Evolutionary conservation across 2,888 invertebrate genomes (phyloP).

Genomic region (Pyrrhia umbra): DNA sequence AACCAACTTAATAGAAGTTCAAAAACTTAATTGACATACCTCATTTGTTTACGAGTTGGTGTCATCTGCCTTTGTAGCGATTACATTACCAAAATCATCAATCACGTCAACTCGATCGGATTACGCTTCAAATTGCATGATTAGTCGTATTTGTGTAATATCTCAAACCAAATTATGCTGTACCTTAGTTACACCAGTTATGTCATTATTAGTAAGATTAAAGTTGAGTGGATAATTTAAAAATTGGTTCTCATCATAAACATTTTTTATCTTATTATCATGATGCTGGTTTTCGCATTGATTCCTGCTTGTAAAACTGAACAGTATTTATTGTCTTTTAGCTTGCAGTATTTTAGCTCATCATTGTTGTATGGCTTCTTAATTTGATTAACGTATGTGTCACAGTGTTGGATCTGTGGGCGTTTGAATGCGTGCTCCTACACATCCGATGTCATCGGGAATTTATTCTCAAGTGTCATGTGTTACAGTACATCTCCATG

Average conservation of each 20-base stretch:
- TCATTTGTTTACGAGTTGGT: slow-evolving; percentile 12
- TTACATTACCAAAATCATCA: slow-evolving; percentile 18
- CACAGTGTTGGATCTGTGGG: slow-evolving; percentile 54
- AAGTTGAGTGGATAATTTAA: slow-evolving; percentile 22
- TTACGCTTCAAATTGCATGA: slow-evolving; percentile 16
- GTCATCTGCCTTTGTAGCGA: slow-evolving; percentile 8
- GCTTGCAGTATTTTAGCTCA: slow-evolving; percentile 25
- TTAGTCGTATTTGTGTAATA: slow-evolving; percentile 27
- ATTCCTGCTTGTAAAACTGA: slow-evolving; percentile 20
- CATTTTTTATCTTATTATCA: slow-evolving; percentile 20
- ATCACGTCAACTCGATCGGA: slow-evolving; percentile 11
- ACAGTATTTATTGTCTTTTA: slow-evolving; percentile 14
- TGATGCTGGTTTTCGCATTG: not conserved
- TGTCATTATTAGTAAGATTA: slow-evolving; percentile 21
- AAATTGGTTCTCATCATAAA: slow-evolving; percentile 36
- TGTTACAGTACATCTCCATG: slow-evolving; percentile 7
- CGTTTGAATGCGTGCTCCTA: slow-evolving; percentile 37
- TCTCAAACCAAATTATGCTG: not conserved
- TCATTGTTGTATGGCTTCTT: slow-evolving; percentile 51
- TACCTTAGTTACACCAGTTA: not conserved
- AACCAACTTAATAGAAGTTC: slow-evolving; percentile 34
- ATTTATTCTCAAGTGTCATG: slow-evolving; percentile 50
- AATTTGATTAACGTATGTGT: slow-evolving; percentile 61
- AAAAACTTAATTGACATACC: slow-evolving; percentile 38
- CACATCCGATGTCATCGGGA: slow-evolving; percentile 46